Conservation (phyloP, 1,140 invertebrate species). For the Danaus melanippus region DNA sequence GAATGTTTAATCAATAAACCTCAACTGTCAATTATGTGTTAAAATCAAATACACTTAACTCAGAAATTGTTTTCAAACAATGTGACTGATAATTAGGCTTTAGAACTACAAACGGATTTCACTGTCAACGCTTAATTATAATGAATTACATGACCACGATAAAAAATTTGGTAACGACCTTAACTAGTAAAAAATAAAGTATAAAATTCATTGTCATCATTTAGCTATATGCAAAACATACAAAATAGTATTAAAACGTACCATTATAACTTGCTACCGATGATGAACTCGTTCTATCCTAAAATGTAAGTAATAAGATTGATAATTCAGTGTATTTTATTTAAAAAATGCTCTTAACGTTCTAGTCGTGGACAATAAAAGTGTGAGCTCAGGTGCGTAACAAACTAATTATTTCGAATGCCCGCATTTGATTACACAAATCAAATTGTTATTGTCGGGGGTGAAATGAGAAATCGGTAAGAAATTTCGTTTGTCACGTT, state of each 20-base stretch:
- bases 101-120: conserved; percentile 17
- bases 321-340: no score
- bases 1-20: conserved; percentile 1
- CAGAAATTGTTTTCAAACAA: conserved; percentile 19
- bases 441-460: conserved; percentile 66
- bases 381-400: conserved; percentile 66
- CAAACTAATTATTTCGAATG: conserved; percentile 70
- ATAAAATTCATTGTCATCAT: conserved; percentile 4
- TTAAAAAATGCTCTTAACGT: no score
- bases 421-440: conserved; percentile 71
- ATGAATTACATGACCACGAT: conserved; percentile 8
- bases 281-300: no score
- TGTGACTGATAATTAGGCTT: conserved; percentile 11
- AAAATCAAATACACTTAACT: conserved; percentile 16
- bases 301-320: no score
- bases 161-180: not conserved
- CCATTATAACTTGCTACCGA: no score
- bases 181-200: conserved; percentile 25
- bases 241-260: no score
- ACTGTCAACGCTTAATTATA: conserved; percentile 42
- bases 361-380: conserved; percentile 16
- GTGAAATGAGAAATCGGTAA: conserved; percentile 70
- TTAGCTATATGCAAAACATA: no score
- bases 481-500: conserved; percentile 70
- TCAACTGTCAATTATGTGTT: conserved; percentile 12